phyloP scores from a whole-genome alignment of 37 sponge, comb jelly and placozoan genomes.

The Haliclona indistincta region DNA sequence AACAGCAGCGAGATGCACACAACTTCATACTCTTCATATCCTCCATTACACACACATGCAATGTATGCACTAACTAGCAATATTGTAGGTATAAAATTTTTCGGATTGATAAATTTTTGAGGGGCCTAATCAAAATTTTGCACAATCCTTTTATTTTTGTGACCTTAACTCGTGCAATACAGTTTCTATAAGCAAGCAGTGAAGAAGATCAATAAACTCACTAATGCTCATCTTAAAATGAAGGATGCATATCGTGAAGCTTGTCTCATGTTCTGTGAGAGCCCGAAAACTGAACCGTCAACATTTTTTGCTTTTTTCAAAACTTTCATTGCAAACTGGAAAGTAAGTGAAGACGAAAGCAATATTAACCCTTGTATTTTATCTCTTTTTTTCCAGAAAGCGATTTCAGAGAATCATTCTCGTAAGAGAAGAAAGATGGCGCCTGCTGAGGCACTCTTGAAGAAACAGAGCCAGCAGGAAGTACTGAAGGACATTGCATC shows the following conservation, averaged over 20 bases:
- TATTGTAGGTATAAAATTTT: not conserved
- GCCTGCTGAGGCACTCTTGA: slow-evolving; percentile 6
- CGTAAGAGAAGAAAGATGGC: slow-evolving; percentile 13
- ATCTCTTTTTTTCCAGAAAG: slow-evolving; percentile 25
- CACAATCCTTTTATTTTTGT: not conserved
- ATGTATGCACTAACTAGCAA: not conserved
- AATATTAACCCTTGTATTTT: not conserved
- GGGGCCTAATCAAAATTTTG: not conserved
- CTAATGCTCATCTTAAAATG: slow-evolving; percentile 67
- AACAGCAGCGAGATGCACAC: slow-evolving; percentile 59
- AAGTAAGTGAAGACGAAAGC: slow-evolving; percentile 38
- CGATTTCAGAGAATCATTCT: slow-evolving; percentile 34
- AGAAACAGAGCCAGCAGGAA: slow-evolving; percentile 22
- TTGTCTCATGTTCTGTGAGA: slow-evolving; percentile 80
- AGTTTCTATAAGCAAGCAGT: slow-evolving; percentile 68
- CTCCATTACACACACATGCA: slow-evolving; percentile 17
- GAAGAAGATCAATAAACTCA: slow-evolving; percentile 54
- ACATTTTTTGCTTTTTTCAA: slow-evolving; percentile 75
- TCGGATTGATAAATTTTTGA: not conserved
- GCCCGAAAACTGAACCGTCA: slow-evolving; percentile 66
- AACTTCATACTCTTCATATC: slow-evolving; percentile 90
- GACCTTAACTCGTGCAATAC: slow-evolving; percentile 45
- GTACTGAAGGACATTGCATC: slow-evolving; percentile 19
- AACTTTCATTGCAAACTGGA: slow-evolving; percentile 64
- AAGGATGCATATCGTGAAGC: slow-evolving; percentile 80